Evolutionary conservation across 2,797 vertebrate genomes (phyloP).

Genomic region (Paratrypauchen microcephalus): DNA sequence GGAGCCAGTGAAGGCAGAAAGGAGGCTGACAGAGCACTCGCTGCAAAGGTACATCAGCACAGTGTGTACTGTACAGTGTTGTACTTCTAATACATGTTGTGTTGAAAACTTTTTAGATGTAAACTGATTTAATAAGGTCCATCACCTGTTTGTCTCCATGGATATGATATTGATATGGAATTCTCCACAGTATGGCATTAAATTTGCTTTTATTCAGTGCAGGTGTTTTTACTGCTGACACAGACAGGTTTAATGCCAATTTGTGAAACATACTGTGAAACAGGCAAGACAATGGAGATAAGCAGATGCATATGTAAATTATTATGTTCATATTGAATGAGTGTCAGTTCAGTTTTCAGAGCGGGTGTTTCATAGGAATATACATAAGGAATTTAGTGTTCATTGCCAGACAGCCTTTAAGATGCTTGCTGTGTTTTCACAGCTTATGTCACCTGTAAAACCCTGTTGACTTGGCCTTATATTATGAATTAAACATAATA

Average conservation of each 20-base stretch:
- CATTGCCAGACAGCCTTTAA: neutral
- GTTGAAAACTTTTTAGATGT: constrained; percentile 3
- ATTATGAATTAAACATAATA: neutral
- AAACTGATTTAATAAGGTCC: neutral
- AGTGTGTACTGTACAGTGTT: no score
- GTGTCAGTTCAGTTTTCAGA: neutral
- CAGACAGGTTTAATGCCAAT: no score
- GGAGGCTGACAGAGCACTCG: constrained; percentile 84
- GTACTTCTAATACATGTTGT: constrained; percentile 15
- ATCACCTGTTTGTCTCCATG: no score
- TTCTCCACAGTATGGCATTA: no score
- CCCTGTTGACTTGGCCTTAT: neutral
- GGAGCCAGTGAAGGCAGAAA: constrained; percentile 77
- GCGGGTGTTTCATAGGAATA: neutral
- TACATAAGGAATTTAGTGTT: neutral
- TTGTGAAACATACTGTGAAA: no score
- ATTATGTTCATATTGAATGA: neutral
- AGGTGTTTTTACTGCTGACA: no score
- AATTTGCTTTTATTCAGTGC: no score
- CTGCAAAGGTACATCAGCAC: constrained; percentile 83
- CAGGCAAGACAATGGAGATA: no score
- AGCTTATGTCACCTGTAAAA: neutral
- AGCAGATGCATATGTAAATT: neutral
- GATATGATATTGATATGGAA: no score
- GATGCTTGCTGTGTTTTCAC: neutral